These are phyloP conservation scores for Phthorimaea operculella DNA, from an alignment of 1,140 invertebrate genomes.

Conservation along the genomic window DNA sequence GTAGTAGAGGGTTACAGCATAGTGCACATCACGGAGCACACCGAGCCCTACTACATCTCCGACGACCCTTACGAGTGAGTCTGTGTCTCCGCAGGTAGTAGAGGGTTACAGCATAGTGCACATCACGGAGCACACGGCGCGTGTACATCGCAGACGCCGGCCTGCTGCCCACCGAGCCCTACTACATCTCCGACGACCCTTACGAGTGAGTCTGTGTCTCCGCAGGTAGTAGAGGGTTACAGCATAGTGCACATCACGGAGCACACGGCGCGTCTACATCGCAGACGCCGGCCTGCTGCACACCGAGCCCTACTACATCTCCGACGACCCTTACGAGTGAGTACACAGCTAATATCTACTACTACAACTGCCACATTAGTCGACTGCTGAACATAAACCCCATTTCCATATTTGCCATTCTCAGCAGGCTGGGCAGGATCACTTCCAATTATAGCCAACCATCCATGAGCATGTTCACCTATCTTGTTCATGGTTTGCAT, in stretches of 20 bases:
- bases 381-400: no score
- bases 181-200: constrained; percentile 75
- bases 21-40: constrained; percentile 86
- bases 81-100: constrained; percentile 73
- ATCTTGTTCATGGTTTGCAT: no score
- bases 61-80: constrained; percentile 79
- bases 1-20: constrained; percentile 84
- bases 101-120: constrained; percentile 87
- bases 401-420: no score
- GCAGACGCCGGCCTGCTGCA: constrained; percentile 72
- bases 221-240: constrained; percentile 83
- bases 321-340: constrained; percentile 79
- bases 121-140: constrained; percentile 80
- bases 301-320: constrained; percentile 72
- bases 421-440: no score
- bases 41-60: no score
- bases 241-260: constrained; percentile 88
- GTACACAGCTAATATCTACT: no score
- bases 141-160: constrained; percentile 77
- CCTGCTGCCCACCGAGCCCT: constrained; percentile 70
- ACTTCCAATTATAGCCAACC: no score
- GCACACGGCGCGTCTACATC: no score
- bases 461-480: no score
- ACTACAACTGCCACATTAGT: no score
- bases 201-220: constrained; percentile 77